These are phyloP conservation scores for Chamaea fasciata DNA, from an alignment of 2,113 vertebrate species.

Conservation along the genomic window DNA sequence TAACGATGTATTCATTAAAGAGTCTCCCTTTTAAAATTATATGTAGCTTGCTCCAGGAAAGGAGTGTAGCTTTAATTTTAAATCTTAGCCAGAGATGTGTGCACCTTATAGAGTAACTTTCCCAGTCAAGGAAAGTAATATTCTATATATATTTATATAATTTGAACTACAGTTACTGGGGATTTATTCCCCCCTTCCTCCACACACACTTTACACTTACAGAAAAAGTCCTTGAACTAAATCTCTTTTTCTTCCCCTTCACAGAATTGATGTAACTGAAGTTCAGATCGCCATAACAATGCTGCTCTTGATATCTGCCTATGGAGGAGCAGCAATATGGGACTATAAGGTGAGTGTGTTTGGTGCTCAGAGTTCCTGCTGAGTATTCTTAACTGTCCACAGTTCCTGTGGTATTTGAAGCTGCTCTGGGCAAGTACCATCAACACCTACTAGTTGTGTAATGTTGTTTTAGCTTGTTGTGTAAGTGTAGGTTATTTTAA, in stretches of 20 bases:
- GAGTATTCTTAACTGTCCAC: neutral
- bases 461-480: neutral
- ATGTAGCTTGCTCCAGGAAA: neutral
- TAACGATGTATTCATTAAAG: neutral
- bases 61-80: neutral
- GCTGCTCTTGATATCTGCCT: conserved; percentile 86
- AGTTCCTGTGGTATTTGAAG: neutral
- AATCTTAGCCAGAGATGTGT: neutral
- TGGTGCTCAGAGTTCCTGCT: neutral
- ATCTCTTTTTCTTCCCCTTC: neutral
- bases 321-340: conserved; percentile 86
- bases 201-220: neutral
- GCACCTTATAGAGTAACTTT: neutral
- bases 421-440: neutral
- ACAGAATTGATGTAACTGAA: conserved; percentile 94
- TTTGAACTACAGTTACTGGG: neutral
- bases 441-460: neutral
- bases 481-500: neutral
- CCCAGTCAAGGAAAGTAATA: neutral
- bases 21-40: neutral
- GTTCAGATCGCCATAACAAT: conserved; percentile 85
- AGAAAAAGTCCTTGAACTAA: neutral
- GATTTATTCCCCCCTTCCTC: accelerated
- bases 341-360: conserved; percentile 76
- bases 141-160: neutral